Conservation (phyloP, 2,113 vertebrate genomes). For the Lathamus discolor region DNA sequence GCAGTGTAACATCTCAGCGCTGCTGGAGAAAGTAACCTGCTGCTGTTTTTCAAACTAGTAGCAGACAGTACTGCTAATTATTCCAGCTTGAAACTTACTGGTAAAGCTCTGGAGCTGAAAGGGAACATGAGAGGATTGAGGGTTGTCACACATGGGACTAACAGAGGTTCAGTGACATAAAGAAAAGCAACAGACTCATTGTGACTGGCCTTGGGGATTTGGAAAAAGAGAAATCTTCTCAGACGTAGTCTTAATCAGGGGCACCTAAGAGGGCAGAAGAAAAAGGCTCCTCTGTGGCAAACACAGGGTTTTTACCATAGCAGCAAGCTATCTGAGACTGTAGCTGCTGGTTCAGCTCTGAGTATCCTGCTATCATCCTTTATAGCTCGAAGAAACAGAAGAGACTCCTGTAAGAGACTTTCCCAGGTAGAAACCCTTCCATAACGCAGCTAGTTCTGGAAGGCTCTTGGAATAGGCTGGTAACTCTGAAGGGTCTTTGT, state of each 20-base stretch:
- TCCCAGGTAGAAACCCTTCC: not conserved
- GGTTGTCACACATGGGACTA: not conserved
- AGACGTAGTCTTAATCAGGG: not conserved
- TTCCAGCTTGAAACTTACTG: not conserved
- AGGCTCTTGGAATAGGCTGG: not conserved
- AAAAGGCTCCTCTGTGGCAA: not conserved
- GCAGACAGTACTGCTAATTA: not conserved
- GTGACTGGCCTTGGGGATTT: not conserved
- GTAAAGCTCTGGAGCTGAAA: not conserved
- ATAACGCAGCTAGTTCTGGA: not conserved
- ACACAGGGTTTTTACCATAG: not conserved
- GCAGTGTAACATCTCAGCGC: not conserved
- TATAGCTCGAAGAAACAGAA: not conserved
- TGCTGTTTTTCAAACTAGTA: not conserved
- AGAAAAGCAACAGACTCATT: not conserved
- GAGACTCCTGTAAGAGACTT: not conserved
- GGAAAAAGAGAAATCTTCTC: not conserved
- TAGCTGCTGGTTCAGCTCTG: not conserved
- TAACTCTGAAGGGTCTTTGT: not conserved
- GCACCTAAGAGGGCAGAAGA: not conserved
- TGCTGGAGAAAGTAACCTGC: not conserved
- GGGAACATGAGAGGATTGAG: not conserved
- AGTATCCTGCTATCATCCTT: not conserved
- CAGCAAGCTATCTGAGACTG: not conserved
- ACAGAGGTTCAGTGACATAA: not conserved